Evolutionary conservation across 2,113 vertebrate species (phyloP), one percentile per base, ranked within the genome.

Genomic region (Clupea harengus): DNA sequence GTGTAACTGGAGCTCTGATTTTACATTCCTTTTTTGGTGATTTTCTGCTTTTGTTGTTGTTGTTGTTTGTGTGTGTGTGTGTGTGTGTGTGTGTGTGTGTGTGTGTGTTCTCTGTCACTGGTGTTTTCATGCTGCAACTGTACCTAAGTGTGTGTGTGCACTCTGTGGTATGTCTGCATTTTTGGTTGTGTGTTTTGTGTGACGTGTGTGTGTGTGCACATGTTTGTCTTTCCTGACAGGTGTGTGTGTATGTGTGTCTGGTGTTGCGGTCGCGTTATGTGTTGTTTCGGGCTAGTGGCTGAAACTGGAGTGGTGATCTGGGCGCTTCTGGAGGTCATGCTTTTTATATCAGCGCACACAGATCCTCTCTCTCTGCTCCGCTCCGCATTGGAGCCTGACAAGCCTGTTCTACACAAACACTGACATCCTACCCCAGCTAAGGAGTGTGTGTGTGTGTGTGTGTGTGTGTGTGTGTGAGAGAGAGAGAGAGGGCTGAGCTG

Each of bases 181-280:
- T 90, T 86, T 85, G 86, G 87, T 85, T 87, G 82, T 87, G 60
- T 25, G 15, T 45, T 78, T 7, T 49, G 60, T 83, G 28, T 83
- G 50, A 57, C 20, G 82, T 85, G 86, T 82, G 85, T 86, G 86
- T 83, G 64, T 89, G 89, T 84, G 47, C 85, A 28, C 3, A 60
- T 39, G n/a, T 47, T 17, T 57, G 52, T 57, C 15, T 57, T 83
- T 28, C 7, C 32, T 44, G 47, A 28, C 52, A 85, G 83, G 87
- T 86, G 81, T 84, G 82, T 13, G 39, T 17, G 52, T 50, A 57
- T 60, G 2, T 81, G 64, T 81, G n/a, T 81, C 78, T 57, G 54
- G 57, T 85, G 81, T 86, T 87, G 88, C 54, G 89, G 89, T 87
- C 25, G 78, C 86, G 85, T 90, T 87, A 85, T 87, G 86, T 85